Evolutionary conservation across 30 jellyfish, hydroid and myxozoan species (phyloP).

Genomic region (Turritopsis rubra): DNA sequence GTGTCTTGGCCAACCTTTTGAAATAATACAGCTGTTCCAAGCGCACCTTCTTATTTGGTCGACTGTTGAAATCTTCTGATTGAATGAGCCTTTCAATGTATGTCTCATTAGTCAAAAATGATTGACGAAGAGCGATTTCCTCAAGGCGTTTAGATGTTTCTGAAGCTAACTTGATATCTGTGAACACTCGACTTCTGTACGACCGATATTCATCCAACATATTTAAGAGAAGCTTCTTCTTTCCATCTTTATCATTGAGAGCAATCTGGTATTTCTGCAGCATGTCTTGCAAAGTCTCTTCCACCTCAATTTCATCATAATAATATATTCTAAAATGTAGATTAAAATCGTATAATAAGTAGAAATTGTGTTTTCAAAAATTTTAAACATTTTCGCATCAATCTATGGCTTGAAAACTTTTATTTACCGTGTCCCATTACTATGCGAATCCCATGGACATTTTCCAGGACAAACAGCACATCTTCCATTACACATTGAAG

Average conservation of each 20-base stretch:
- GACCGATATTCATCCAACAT: not conserved
- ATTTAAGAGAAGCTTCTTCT: not conserved
- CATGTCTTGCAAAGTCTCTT: slow-evolving; percentile 6
- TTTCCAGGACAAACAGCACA: slow-evolving; percentile 14
- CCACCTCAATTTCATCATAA: slow-evolving; percentile 11
- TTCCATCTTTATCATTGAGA: slow-evolving; percentile 1
- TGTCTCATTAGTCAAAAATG: not conserved
- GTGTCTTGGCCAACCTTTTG: not conserved
- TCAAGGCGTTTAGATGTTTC: not conserved
- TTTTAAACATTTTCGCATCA: not conserved
- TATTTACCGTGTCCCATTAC: not conserved
- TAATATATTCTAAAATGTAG: not conserved
- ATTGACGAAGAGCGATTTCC: slow-evolving; percentile 18
- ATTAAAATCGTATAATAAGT: not conserved
- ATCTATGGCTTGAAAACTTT: too few relatives aligned
- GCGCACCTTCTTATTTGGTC: slow-evolving; percentile 1
- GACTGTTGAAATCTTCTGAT: slow-evolving; percentile 1
- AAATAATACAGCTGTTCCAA: slow-evolving; percentile 6
- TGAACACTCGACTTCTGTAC: not conserved
- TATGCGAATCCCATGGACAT: slow-evolving; percentile 10
- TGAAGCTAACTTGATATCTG: not conserved
- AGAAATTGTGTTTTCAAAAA: too few relatives aligned
- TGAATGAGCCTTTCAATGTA: slow-evolving; percentile 7
- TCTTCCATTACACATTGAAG: not conserved
- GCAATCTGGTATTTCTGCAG: not conserved